Evolutionary conservation across 2,888 invertebrate genomes (phyloP).

Genomic region (Catonia carolina): DNA sequence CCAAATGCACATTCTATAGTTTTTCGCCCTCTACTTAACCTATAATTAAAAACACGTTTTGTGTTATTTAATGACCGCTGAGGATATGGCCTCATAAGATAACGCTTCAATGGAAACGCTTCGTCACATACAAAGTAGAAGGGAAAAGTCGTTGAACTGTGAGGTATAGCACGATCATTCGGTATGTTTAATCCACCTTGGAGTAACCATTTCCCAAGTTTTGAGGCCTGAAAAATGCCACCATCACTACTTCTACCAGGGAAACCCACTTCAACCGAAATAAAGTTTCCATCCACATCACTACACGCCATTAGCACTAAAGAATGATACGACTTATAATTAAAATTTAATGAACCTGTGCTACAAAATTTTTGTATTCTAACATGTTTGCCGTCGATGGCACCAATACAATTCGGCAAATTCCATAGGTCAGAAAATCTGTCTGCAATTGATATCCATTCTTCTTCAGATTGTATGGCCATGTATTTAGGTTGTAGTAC

Average conservation of each 20-base stretch:
- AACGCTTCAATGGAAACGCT: conserved; percentile 32
- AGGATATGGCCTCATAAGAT: conserved; percentile 35
- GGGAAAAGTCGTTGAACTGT: conserved; percentile 26
- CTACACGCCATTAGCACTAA: conserved; percentile 36
- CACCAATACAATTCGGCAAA: too few species aligned
- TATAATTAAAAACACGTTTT: conserved; percentile 32
- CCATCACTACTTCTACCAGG: conserved; percentile 38
- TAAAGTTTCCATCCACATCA: conserved; percentile 37
- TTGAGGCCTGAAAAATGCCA: conserved; percentile 34
- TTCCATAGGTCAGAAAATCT: too few species aligned
- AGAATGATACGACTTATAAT: conserved; percentile 38
- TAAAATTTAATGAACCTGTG: conserved; percentile 30
- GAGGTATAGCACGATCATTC: not conserved
- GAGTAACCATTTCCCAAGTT: conserved; percentile 28
- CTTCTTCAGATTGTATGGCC: too few species aligned
- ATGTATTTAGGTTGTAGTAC: too few species aligned
- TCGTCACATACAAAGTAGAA: conserved; percentile 30
- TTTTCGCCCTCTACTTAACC: conserved; percentile 30
- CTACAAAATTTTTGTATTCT: too few species aligned
- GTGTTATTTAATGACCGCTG: conserved; percentile 29
- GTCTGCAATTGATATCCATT: too few species aligned
- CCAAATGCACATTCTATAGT: conserved; percentile 31
- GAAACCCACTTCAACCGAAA: conserved; percentile 36
- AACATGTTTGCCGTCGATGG: too few species aligned
- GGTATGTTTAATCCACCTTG: conserved; percentile 23